Evolutionary conservation across 2,797 vertebrate species (phyloP).

Genomic region (Phylloscopus collybita): DNA sequence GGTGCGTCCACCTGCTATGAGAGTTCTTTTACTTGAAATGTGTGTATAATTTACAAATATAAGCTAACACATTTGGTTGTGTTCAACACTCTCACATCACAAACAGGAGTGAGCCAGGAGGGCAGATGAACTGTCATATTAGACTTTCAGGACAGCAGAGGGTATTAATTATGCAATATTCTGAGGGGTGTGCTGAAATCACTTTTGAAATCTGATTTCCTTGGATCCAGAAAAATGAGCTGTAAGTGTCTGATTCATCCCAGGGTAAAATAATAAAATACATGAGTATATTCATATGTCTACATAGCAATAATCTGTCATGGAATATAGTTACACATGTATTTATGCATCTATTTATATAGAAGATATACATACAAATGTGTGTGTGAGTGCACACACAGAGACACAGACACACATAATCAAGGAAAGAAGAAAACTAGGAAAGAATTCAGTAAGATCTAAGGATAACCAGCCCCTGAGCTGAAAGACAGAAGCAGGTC

Average conservation of each 20-base stretch:
- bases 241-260: neutral
- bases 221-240: neutral
- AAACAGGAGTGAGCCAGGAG: neutral
- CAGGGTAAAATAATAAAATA: neutral
- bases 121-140: neutral
- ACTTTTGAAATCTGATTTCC: neutral
- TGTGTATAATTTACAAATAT: neutral
- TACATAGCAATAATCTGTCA: neutral
- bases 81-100: neutral
- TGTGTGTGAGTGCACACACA: accelerated
- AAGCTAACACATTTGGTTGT: neutral
- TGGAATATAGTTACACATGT: neutral
- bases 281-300: neutral
- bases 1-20: neutral
- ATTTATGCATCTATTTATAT: neutral
- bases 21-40: neutral
- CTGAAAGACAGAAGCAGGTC: neutral
- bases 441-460: neutral
- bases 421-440: neutral
- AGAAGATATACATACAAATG: neutral
- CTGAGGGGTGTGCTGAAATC: neutral
- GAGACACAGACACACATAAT: neutral
- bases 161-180: neutral
- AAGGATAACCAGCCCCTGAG: neutral
- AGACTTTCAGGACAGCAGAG: neutral